These are phyloP conservation scores for Azorinus chamasolen DNA, from an alignment of 2,888 invertebrate genomes.

Conservation along the genomic window DNA sequence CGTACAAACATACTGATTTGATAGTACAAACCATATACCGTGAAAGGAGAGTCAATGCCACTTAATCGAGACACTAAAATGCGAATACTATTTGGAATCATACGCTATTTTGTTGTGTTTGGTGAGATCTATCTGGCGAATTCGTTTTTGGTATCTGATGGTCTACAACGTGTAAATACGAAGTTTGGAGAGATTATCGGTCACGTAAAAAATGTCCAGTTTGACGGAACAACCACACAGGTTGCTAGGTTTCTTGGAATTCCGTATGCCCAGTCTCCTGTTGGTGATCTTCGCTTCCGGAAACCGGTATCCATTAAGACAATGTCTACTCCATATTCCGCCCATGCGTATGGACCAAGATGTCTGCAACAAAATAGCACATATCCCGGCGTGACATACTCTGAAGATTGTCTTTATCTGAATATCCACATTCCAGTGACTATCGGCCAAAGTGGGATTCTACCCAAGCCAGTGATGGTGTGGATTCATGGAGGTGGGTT, in stretches of 20 bases:
- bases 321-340: constrained; percentile 6
- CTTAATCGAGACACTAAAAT: too few relatives aligned
- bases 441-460: too few relatives aligned
- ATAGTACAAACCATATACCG: too few relatives aligned
- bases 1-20: too few relatives aligned
- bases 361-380: constrained; percentile 1
- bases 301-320: constrained; percentile 9
- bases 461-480: constrained; percentile 28
- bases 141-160: constrained; percentile 17
- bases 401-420: constrained; percentile 63
- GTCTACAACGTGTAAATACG: constrained; percentile 2
- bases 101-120: too few relatives aligned
- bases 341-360: background rate
- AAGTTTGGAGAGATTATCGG: constrained; percentile 20
- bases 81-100: too few relatives aligned
- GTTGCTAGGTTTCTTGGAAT: constrained; percentile 23
- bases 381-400: background rate
- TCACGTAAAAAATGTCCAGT: background rate
- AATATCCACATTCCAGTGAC: constrained; percentile 51
- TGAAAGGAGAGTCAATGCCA: too few relatives aligned
- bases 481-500: constrained; percentile 46
- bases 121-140: too few relatives aligned
- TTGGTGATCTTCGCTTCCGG: constrained; percentile 18
- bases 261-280: constrained; percentile 27
- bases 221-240: constrained; percentile 5